These are phyloP conservation scores for Cyanoderma ruficeps DNA, from an alignment of 2,113 vertebrate species.

Conservation along the genomic window DNA sequence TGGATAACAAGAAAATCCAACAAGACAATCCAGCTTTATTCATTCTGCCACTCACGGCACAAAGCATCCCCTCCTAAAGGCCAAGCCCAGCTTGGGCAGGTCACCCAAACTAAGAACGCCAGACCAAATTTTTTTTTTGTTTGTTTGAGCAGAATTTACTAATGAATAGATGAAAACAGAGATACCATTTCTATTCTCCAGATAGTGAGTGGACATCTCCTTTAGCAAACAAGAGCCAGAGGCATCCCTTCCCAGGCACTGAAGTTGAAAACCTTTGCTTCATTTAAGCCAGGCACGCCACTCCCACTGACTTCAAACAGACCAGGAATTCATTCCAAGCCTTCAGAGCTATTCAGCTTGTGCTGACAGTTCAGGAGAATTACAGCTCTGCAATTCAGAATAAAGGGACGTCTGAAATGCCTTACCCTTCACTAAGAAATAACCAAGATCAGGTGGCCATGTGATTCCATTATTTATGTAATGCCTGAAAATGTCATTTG, in stretches of 20 bases:
- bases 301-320: neutral
- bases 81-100: neutral
- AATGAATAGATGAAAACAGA: neutral
- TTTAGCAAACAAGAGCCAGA: neutral
- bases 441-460: slow-evolving; percentile 68
- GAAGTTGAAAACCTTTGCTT: neutral
- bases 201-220: neutral
- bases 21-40: neutral
- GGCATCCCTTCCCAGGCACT: neutral
- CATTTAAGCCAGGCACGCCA: neutral
- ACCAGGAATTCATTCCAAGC: neutral
- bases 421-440: slow-evolving; percentile 65
- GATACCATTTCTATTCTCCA: neutral
- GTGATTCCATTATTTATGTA: slow-evolving; percentile 73
- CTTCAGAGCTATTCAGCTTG: neutral
- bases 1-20: neutral
- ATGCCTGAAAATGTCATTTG: slow-evolving; percentile 67
- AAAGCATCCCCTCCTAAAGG: neutral
- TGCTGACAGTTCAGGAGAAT: slow-evolving; percentile 9
- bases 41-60: neutral
- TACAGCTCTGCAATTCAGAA: slow-evolving; percentile 42
- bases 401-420: slow-evolving; percentile 31
- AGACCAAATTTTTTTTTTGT: neutral
- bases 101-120: neutral
- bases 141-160: neutral